phyloP scores from a whole-genome alignment of 2,113 vertebrate genomes.

The Gymnorhina tibicen region DNA sequence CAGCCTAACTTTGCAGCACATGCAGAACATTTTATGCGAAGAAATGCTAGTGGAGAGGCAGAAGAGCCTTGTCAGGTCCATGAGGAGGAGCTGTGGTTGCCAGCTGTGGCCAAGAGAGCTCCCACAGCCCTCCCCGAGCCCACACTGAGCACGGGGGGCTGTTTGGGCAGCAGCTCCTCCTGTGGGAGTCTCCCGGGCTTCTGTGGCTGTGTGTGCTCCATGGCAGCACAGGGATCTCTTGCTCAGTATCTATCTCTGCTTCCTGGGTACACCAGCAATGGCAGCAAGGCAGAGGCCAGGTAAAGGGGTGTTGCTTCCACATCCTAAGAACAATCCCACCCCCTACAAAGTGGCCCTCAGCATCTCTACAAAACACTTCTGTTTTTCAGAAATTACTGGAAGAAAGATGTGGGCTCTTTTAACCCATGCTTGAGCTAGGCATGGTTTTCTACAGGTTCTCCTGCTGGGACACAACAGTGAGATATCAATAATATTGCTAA shows the following conservation, averaged over 20 bases:
- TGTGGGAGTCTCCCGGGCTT: fast-evolving
- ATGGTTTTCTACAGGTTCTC: not conserved
- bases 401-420: not conserved
- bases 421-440: not conserved
- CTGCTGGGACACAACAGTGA: not conserved
- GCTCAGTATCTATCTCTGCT: not conserved
- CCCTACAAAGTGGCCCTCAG: not conserved
- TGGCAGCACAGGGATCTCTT: not conserved
- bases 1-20: not conserved
- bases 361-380: not conserved
- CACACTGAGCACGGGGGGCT: fast-evolving
- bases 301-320: not conserved
- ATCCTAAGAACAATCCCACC: not conserved
- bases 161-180: not conserved
- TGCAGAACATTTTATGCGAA: not conserved
- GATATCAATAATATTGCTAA: not conserved
- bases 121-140: not conserved
- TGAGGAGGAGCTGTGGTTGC: not conserved
- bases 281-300: fast-evolving
- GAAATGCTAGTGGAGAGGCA: not conserved
- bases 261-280: fast-evolving
- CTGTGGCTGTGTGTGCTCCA: not conserved
- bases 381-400: not conserved
- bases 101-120: not conserved
- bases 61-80: not conserved